Evolutionary conservation across 2,888 invertebrate genomes (phyloP).

Genomic region (Ecliptopera silaceata): DNA sequence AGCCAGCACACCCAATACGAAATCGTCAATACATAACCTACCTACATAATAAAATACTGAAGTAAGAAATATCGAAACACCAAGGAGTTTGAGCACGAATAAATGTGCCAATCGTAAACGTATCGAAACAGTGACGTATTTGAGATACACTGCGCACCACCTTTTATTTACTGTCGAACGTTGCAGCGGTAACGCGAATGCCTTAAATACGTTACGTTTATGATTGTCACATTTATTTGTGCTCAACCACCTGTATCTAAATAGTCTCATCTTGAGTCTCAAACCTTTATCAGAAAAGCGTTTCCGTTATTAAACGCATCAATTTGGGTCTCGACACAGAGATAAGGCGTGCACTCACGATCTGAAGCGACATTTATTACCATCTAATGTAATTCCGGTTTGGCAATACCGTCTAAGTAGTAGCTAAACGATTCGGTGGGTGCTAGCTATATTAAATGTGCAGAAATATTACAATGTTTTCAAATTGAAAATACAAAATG

Average conservation of each 20-base stretch:
- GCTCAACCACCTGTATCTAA: too few relatives aligned
- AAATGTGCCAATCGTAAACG: too few relatives aligned
- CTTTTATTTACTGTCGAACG: too few relatives aligned
- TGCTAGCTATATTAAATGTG: conserved; percentile 14
- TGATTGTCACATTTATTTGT: too few relatives aligned
- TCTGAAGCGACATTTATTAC: conserved; percentile 63
- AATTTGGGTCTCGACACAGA: conserved; percentile 62
- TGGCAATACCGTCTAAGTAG: conserved; percentile 52
- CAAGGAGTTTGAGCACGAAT: too few relatives aligned
- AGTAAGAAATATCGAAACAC: too few relatives aligned
- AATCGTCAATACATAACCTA: too few relatives aligned
- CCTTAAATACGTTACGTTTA: too few relatives aligned
- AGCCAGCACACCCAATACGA: not conserved
- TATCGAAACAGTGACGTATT: too few relatives aligned
- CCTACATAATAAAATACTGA: too few relatives aligned
- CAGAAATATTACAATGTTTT: not conserved
- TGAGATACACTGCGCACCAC: too few relatives aligned
- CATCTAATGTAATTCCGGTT: conserved; percentile 63
- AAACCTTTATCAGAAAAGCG: conserved; percentile 48
- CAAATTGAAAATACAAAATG: not conserved
- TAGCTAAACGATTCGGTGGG: conserved; percentile 45
- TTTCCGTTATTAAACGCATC: conserved; percentile 75
- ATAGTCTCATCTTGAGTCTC: conserved; percentile 12
- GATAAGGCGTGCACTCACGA: conserved; percentile 72
- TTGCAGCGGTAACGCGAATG: too few relatives aligned